Evolutionary conservation across 1,140 invertebrate genomes (phyloP), one percentile per base, ranked within the genome.

Genomic region (Plectrocnemia conspersa): DNA sequence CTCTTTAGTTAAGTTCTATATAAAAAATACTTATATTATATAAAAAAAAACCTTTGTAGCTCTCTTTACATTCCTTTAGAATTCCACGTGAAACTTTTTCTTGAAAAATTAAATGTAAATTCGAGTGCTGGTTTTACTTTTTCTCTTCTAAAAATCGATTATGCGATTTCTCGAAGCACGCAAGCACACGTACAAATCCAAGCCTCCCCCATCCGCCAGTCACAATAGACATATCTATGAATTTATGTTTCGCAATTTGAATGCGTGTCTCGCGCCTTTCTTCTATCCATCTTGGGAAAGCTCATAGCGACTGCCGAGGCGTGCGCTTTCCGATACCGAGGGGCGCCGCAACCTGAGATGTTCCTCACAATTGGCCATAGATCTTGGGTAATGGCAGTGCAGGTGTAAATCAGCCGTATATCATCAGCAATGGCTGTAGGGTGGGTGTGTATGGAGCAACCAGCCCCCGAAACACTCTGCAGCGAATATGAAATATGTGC

Each of bases 401-500:
- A 59, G 58, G 58, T 59, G 58, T 59, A 55, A 49, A 59, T 49
- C 45, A 55, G 53, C 47, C 47, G 47, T 59, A 55, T 59, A 55
- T 59, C 58, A 59, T 52, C 54, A 46, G 29, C 36, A 46, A 46
- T 40, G 35, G 24, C 38, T 47, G 16, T 25, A 24, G 24, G 11
- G 10, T 27, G 29, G 23, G 46, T 36, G 25, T n/a, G 25, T 53
- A 25, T 18, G n/a, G n/a, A n/a, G n/a, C n/a, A n/a, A n/a, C n/a
- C n/a, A n/a, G 22, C 45, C 29, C 18, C 23, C 23, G 27, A 35
- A 32, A 38, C 46, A 18, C 46, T 54, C 36, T 46, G 52, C 50
- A 50, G 33, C 27, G 58, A 42, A 55, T 55, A 52, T 59, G 58
- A 59, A 59, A 59, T 59, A 59, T 59, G 58, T 59, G 58, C 58